Conservation (phyloP, 2,797 vertebrate species). For the Melanotaenia pygmaea region DNA sequence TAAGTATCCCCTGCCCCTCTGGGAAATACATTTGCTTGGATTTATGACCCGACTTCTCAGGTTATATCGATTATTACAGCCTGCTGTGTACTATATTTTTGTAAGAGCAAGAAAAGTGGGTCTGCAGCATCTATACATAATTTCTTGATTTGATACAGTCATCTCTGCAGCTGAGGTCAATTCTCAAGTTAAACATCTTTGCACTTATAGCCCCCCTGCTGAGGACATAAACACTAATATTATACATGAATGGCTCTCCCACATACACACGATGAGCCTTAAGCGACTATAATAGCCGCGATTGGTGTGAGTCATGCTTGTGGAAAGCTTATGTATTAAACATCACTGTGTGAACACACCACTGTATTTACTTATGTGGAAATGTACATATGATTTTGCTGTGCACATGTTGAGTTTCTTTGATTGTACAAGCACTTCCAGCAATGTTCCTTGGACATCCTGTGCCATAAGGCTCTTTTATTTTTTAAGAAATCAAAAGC, state of each 20-base stretch:
- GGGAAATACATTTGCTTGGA: slow-evolving; percentile 73
- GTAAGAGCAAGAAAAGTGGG: slow-evolving; percentile 63
- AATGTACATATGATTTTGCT: slow-evolving; percentile 22
- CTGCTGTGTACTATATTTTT: slow-evolving; percentile 56
- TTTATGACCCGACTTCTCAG: slow-evolving; percentile 69
- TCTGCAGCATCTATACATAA: slow-evolving; percentile 60
- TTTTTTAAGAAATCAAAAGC: slow-evolving; percentile 33
- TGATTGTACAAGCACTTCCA: slow-evolving; percentile 42
- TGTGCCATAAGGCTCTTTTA: slow-evolving; percentile 12
- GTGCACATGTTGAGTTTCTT: slow-evolving; percentile 24
- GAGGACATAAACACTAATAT: slow-evolving; percentile 47
- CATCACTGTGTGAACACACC: slow-evolving; percentile 44
- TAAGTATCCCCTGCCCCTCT: slow-evolving; percentile 51
- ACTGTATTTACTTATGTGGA: slow-evolving; percentile 31
- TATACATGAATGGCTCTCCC: slow-evolving; percentile 34
- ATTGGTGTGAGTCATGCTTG: slow-evolving; percentile 67
- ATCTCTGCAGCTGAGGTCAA: slow-evolving; percentile 59
- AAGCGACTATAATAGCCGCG: slow-evolving; percentile 61
- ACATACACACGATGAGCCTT: slow-evolving; percentile 36
- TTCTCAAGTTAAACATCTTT: slow-evolving; percentile 59
- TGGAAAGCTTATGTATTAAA: slow-evolving; percentile 65
- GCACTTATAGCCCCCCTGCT: slow-evolving; percentile 42
- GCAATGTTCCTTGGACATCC: slow-evolving; percentile 33
- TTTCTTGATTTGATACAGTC: slow-evolving; percentile 60
- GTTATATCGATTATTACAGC: slow-evolving; percentile 69